These are phyloP conservation scores for Apis cerana DNA, from an alignment of 1,140 invertebrate genomes.

Conservation along the genomic window DNA sequence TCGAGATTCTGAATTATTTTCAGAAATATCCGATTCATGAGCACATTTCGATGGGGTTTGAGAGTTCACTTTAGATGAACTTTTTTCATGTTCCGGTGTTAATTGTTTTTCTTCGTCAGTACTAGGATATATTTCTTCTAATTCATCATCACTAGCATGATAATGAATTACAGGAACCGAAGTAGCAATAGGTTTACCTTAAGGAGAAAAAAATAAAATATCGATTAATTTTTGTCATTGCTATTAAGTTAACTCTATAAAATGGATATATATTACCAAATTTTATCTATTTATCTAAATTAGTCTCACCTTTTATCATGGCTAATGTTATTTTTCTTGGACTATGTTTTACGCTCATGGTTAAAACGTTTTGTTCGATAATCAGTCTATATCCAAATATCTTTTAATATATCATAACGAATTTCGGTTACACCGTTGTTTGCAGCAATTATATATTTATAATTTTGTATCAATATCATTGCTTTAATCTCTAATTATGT, in stretches of 20 bases:
- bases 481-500: background rate
- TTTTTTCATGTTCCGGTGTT: constrained; percentile 79
- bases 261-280: background rate
- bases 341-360: constrained; percentile 74
- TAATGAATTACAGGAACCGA: constrained; percentile 86
- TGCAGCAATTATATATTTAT: background rate
- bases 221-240: background rate
- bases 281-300: background rate
- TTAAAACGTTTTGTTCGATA: background rate
- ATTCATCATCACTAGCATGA: constrained; percentile 86
- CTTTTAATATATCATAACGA: background rate
- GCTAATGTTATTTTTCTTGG: constrained; percentile 76
- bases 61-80: constrained; percentile 56
- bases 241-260: background rate
- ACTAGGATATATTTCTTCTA: constrained; percentile 85
- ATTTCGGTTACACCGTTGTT: background rate
- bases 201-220: background rate
- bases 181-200: constrained; percentile 86
- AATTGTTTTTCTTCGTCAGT: constrained; percentile 83
- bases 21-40: constrained; percentile 37
- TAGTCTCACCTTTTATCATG: constrained; percentile 76
- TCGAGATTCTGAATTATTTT: constrained; percentile 71
- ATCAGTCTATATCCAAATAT: background rate
- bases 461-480: background rate
- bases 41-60: constrained; percentile 69